These are phyloP conservation scores for Phenganax stokvisi DNA, from an alignment of 92 coral and sea anemone species.

Conservation along the genomic window DNA sequence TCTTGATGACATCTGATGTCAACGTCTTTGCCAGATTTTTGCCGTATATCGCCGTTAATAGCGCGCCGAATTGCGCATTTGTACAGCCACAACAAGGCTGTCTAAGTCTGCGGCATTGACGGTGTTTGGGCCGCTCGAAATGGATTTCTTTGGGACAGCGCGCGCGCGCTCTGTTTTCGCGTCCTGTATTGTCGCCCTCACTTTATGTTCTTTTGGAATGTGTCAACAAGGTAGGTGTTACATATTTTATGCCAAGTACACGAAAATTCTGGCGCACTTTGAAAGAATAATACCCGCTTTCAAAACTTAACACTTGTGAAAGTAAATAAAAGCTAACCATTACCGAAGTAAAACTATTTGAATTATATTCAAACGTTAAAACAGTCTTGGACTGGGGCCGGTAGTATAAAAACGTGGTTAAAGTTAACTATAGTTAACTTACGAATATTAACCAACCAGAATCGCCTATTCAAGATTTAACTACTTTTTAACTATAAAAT, in stretches of 20 bases:
- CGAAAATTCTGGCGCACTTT: slow-evolving; percentile 5
- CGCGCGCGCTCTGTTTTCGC: slow-evolving; percentile 9
- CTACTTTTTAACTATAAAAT: too few species aligned
- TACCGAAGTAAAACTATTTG: not conserved
- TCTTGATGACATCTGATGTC: slow-evolving; percentile 38
- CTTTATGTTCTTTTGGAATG: slow-evolving; percentile 20
- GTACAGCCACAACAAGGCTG: slow-evolving; percentile 4
- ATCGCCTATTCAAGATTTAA: too few species aligned
- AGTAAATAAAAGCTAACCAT: not conserved
- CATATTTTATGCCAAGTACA: slow-evolving; percentile 17
- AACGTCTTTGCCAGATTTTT: slow-evolving; percentile 33
- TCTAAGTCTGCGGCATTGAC: not conserved
- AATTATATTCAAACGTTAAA: not conserved
- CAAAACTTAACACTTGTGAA: not conserved
- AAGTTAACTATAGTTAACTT: too few species aligned
- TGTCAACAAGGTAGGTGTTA: slow-evolving; percentile 38
- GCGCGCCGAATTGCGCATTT: slow-evolving; percentile 14
- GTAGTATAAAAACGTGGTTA: too few species aligned
- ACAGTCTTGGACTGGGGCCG: not conserved
- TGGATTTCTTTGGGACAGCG: not conserved
- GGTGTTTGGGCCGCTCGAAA: slow-evolving; percentile 1
- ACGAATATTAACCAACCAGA: too few species aligned
- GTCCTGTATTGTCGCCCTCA: not conserved
- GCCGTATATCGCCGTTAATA: slow-evolving; percentile 21
- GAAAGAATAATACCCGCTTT: not conserved